Evolutionary conservation across 1,140 invertebrate genomes (phyloP).

Genomic region (Micrasema longulum): DNA sequence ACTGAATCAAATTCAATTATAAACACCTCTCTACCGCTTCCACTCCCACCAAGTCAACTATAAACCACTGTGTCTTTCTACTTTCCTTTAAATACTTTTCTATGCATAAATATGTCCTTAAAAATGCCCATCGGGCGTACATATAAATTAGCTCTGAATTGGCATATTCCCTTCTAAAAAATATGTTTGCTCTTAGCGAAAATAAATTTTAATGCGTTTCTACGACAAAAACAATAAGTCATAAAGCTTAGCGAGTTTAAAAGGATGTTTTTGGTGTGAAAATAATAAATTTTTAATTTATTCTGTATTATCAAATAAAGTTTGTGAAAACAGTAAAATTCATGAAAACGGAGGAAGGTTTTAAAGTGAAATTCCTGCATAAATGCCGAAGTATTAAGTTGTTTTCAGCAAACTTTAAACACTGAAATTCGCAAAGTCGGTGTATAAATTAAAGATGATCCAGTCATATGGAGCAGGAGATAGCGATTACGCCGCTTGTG

Average conservation of each 20-base stretch:
- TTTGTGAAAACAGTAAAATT: slow-evolving; percentile 9
- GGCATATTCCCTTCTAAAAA: too few relatives aligned
- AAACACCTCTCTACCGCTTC: too few relatives aligned
- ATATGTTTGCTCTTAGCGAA: not conserved
- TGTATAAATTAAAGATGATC: slow-evolving; percentile 36
- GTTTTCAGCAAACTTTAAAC: slow-evolving; percentile 35
- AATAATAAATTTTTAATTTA: not conserved
- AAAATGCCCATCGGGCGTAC: too few relatives aligned
- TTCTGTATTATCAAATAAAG: not conserved
- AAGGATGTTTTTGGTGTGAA: not conserved
- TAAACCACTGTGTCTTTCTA: too few relatives aligned
- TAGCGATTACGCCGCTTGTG: slow-evolving; percentile 20
- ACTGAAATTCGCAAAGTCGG: slow-evolving; percentile 17
- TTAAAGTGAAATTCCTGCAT: slow-evolving; percentile 2
- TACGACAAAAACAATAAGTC: not conserved
- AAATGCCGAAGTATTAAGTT: slow-evolving; percentile 25
- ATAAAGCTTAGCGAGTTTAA: not conserved
- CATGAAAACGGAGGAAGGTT: not conserved
- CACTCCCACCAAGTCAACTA: too few relatives aligned
- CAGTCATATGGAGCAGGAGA: slow-evolving; percentile 30
- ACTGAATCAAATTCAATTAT: too few relatives aligned
- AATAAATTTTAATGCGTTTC: not conserved
- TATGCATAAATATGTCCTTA: too few relatives aligned
- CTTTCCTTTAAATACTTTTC: too few relatives aligned
- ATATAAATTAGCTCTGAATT: not conserved